Base-by-base conservation (phyloP, 2,113 vertebrate species). In the Mirounga angustirostris region DNA sequence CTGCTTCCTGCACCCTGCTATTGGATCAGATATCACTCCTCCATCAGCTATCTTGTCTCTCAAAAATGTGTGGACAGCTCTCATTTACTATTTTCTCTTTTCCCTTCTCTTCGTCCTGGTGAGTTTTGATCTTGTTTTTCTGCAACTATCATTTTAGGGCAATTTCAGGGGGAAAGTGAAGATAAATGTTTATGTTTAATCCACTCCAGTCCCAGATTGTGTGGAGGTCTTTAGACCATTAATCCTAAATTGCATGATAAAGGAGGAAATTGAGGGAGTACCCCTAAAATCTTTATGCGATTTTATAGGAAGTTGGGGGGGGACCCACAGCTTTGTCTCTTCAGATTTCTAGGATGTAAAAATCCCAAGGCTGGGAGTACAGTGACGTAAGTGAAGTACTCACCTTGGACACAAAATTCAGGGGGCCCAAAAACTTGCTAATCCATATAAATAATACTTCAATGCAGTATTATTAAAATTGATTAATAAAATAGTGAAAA, bases 141-240 rank as follows among this genome's bases (percentile, higher is more conserved):
- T 61, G 50, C 83, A 61, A 22, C 16, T 43, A 43, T 63, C 28
- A 46, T n/a, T 74, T 95, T 56, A 74, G 54, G 74, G 10, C 26
- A 56, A 28, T 56, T 95, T 88, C 83, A 56, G 15, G 22, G 28
- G 16, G 22, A 36, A 88, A 82, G 46, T 54, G 65, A 92, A 71
- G 63, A 56, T 54, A 95, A 80, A 61, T 81, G 28, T 87, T 63
- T 80, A 52, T 81, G 15, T 94, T 89, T 82, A n/a, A 82, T 82
- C 28, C 56, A 81, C n/a, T 87, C 90, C 56, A 63, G 28, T 43
- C 56, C 26, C 13, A 50, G 69, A 58, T 30, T 58, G 4, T 86
- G 18, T 79, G 15, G 5, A 30, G 54, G 43, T 52, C 63, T 80
- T 73, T 74, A 92, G 76, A 63, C 46, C n/a, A 36, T 73, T 74